phyloP scores from a whole-genome alignment of 2,113 vertebrate species.

The Prionailurus bengalensis region DNA sequence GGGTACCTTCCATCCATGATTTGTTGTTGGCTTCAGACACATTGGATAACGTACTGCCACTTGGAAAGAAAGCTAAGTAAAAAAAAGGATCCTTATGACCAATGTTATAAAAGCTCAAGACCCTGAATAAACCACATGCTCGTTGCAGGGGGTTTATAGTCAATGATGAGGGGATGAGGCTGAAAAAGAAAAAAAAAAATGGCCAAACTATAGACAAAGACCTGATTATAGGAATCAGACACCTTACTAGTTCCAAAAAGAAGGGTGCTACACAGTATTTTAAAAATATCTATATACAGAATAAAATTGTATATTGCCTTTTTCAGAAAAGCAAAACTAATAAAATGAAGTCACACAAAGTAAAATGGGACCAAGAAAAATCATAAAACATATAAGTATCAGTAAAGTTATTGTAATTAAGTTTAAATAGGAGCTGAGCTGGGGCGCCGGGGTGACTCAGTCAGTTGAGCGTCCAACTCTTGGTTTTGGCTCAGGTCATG shows the following conservation, averaged over 20 bases:
- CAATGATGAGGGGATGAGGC: neutral
- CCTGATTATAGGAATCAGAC: neutral
- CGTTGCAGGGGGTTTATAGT: neutral
- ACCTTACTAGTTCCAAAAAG: neutral
- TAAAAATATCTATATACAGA: neutral
- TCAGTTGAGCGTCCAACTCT: no score
- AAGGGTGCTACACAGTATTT: neutral
- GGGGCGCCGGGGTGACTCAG: no score
- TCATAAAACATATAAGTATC: neutral
- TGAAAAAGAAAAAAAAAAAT: neutral
- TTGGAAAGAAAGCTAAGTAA: neutral
- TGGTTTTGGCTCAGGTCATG: no score
- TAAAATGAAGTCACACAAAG: neutral
- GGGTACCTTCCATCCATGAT: neutral
- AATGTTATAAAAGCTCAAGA: neutral
- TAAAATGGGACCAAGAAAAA: neutral
- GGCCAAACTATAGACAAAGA: neutral
- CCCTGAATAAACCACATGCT: neutral
- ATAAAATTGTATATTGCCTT: neutral
- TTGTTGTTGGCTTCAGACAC: neutral
- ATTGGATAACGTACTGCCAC: neutral
- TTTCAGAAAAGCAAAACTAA: neutral
- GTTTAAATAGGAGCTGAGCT: neutral
- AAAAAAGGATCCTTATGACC: neutral
- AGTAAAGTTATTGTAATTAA: neutral